Percentiles rank a stretch among this genome's conserved stretches.
Evolutionary conservation across 2,888 invertebrate species (phyloP).

Genomic region (Hymenopus coronatus): DNA sequence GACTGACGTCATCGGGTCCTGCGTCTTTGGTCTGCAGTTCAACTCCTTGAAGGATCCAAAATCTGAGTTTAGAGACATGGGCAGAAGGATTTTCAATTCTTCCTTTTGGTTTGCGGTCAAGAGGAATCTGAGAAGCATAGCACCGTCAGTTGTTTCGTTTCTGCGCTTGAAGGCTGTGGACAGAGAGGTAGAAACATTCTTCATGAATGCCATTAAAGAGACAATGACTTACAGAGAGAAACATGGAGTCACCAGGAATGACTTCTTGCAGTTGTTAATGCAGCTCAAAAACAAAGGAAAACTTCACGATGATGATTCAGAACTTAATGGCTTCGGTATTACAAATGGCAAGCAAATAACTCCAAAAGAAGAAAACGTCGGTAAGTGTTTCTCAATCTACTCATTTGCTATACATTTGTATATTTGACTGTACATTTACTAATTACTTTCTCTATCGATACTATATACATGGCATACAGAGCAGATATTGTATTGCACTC

Average conservation of each 20-base stretch:
- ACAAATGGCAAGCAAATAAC: no score
- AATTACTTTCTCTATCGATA: no score
- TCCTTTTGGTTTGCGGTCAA: not conserved
- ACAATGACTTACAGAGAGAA: not conserved
- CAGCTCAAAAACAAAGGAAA: conserved; percentile 4
- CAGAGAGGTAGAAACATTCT: not conserved
- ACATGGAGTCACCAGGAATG: not conserved
- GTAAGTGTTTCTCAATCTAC: not conserved
- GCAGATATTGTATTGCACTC: no score
- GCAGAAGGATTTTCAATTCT: not conserved
- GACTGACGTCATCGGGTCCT: not conserved
- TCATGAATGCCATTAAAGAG: not conserved
- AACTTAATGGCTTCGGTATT: not conserved
- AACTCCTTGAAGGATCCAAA: conserved; percentile 4
- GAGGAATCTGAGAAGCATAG: not conserved
- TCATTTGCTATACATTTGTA: no score
- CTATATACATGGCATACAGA: no score
- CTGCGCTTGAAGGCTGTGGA: not conserved
- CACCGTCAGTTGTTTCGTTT: not conserved
- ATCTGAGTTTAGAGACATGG: conserved; percentile 3
- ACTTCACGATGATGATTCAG: not conserved
- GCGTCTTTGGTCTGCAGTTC: conserved; percentile 1
- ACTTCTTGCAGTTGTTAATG: conserved; percentile 5
- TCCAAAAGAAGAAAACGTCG: not conserved
- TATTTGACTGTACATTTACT: no score